Base-by-base conservation (phyloP, 1,140 invertebrate species). In the Chironomus striatipennis region DNA sequence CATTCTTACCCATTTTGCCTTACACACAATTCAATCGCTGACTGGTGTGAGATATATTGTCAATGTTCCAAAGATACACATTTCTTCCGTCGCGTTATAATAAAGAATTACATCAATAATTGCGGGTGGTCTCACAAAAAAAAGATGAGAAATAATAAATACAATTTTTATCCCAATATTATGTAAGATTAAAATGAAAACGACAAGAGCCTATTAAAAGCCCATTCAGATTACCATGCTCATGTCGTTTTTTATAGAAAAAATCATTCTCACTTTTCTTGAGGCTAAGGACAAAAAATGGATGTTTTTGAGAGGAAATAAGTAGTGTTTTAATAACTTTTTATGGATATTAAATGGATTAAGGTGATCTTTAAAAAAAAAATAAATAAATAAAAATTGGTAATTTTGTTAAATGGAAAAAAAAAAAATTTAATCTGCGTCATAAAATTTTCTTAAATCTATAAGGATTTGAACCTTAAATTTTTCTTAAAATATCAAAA, bases 131-230 rank as follows among this genome's bases (percentile, higher is more conserved):
- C 65, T 70, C 15, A 17, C 10, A 18, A 7, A 18, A 18, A 17
- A n/a, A 5, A 70, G 9, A 70, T 1, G 1, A 70, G 7, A 4
- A 70, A 70, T 20, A 10, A 9, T 20, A 18, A 18, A 15, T 20
- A 15, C 17, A 17, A 10, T 15, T 47, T 15, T 47, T 47, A 47
- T 47, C 43, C 43, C 43, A 47, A 47, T 47, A 47, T 47, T 47
- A 47, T 57, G 4, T 7, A 70, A 70, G 65, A 70, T 20, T 20
- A 70, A 21, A 70, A 67, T 18, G n/a, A 17, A 17, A 67, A 67
- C 12, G 64, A 67, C 47, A 70, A 70, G 65, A 70, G 65, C 65
- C 65, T 70, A 70, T 70, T 70, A 70, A 70, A 70, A 20, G 17
- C 17, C 65, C 65, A 70, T 70, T 70, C 17, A 70, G 65, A 70